Conservation (phyloP, 2,113 vertebrate genomes). For the Martes martes region DNA sequence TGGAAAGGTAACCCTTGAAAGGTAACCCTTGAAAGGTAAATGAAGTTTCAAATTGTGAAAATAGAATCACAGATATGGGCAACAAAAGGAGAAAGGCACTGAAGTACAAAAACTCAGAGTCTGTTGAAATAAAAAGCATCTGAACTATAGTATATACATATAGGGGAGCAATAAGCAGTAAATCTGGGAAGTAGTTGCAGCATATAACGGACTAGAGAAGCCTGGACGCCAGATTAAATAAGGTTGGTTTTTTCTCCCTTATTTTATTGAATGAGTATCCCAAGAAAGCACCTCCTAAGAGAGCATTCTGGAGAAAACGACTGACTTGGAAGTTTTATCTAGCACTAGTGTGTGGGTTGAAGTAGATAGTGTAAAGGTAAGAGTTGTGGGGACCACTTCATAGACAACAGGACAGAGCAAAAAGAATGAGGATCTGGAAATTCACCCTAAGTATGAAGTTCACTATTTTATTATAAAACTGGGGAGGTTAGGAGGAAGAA, state of each 20-base stretch:
- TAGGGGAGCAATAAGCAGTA: background rate
- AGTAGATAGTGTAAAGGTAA: background rate
- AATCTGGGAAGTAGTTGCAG: background rate
- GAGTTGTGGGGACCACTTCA: background rate
- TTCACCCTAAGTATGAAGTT: background rate
- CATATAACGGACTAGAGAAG: background rate
- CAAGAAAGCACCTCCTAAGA: background rate
- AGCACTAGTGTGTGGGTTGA: background rate
- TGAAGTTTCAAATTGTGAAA: conserved; percentile 8
- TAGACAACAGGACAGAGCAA: background rate
- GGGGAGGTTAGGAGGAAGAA: background rate
- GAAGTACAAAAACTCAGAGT: background rate
- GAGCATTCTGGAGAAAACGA: background rate
- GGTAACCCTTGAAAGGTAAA: background rate
- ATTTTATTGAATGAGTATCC: background rate
- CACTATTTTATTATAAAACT: background rate
- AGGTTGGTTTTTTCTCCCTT: background rate
- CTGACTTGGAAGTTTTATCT: background rate
- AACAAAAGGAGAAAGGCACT: background rate
- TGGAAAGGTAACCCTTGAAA: background rate
- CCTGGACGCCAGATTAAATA: background rate
- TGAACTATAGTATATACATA: background rate
- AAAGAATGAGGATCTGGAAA: background rate
- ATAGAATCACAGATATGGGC: background rate
- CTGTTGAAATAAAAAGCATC: background rate